Evolutionary conservation across 2,888 invertebrate species (phyloP), one percentile per base, ranked within the genome.

Genomic region (Cryptosula pallasiana): DNA sequence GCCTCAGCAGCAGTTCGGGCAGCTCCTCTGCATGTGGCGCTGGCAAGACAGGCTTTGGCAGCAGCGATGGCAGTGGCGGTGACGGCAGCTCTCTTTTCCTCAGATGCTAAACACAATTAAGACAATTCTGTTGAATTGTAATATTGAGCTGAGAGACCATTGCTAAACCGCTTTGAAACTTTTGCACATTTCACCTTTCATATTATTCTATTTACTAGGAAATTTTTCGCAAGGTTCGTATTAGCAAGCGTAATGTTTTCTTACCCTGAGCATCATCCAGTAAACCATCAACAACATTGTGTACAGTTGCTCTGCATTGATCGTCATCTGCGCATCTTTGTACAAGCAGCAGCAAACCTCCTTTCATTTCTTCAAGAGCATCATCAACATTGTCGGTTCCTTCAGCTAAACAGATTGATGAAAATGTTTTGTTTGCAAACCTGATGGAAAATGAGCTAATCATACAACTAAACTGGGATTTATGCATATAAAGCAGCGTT

Each of bases 11-110:
- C 45, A 20, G 45, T 9, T 23, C 5, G 3, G n/a, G 57, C 20
- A 29, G 32, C 32, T 3, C 9, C 29, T 63, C 13, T 3, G 63
- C 63, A 63, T 5, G 27, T 63, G 2, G 9, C 32, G 32, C 34
- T 63, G 63, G 63, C 29, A 32, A 27, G 25, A 63, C 63, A 63
- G 2, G 63, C 63, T 32, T 25, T 32, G 13, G 63, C 63, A 25
- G 63, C 63, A 29, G 27, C 32, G 20, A 45, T 45, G 20, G 45
- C 45, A 45, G 45, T 45, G 5, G 45, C 45, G 5, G 23, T 32
- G 9, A 63, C 34, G 32, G n/a, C 63, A 13, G 5, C 45, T 63
- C 63, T 63, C 34, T 45, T 45, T 45, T 45, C 45, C 20, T 45
- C 20, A 45, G 45, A 45, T 13, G 45, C 45, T 45, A 45, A 45